Base-by-base conservation (phyloP, 2,888 invertebrate genomes). In the Drosophila macrothrix region DNA sequence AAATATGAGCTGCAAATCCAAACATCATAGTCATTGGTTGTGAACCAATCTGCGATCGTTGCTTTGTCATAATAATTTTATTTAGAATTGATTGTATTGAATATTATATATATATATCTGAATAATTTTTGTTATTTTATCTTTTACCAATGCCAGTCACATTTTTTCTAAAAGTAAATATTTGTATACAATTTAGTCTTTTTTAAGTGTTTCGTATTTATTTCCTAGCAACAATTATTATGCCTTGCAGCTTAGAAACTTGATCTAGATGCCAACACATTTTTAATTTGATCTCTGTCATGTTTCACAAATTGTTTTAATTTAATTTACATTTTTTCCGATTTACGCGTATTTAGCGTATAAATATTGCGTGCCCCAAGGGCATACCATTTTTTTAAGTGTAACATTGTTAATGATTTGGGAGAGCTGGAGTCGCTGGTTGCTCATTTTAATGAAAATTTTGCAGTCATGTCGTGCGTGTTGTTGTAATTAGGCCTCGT, bases 391-490 rank as follows among this genome's bases (percentile, higher is more conserved):
- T 25, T 46, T 54, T 12, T 25, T 25, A 39, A n/a, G 56, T 56
- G 56, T 39, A 56, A 3, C 14, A 28, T 56, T 56, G 56, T n/a
- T 29, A 55, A 52, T 61, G 68, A 56, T 19, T 52, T 25, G 35
- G 28, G 33, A 14, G 22, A 16, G 29, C 28, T 10, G 50, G 73
- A 16, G 46, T 43, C 41, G 61, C 29, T 50, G 52, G 63, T 22
- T n/a, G 73, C 76, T 81, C 88, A 79, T 83, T 90, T 92, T 91
- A 88, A 91, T 91, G 87, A 87, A 92, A 91, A 90, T 84, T 87
- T 91, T 85, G 85, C 89, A 82, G 90, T 81, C 91, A 90, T 83
- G 89, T 81, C 80, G 85, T 86, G 83, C 86, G 74, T 83, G 85
- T 83, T 88, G 80, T 80, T 88, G 87, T 92, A 91, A 91, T 91